Evolutionary conservation across 1,140 invertebrate species (phyloP).

Genomic region (Lamellibrachia luymesi): DNA sequence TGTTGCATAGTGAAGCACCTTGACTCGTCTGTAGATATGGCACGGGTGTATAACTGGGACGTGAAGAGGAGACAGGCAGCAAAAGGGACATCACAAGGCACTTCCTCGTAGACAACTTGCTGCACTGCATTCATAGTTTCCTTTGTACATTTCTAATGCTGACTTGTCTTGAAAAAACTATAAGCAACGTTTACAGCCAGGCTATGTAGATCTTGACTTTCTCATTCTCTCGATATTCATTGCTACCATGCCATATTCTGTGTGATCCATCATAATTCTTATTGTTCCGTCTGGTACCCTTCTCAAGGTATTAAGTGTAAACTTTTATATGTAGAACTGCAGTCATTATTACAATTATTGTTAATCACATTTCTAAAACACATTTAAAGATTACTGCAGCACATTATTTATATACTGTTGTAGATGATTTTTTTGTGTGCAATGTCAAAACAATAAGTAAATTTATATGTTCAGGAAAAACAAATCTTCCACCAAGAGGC

Average conservation of each 20-base stretch:
- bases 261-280: background rate
- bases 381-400: background rate
- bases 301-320: background rate
- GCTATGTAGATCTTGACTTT: background rate
- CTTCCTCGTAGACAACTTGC: background rate
- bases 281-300: background rate
- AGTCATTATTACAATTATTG: background rate
- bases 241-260: background rate
- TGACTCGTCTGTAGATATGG: conserved; percentile 64
- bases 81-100: background rate
- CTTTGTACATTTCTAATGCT: background rate
- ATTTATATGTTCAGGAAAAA: background rate
- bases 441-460: too few relatives aligned
- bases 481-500: background rate
- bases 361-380: too few relatives aligned
- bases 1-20: background rate
- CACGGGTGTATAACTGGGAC: conserved; percentile 90
- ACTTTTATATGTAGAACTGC: background rate
- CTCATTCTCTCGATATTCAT: background rate
- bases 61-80: conserved; percentile 76
- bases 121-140: background rate
- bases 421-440: too few relatives aligned
- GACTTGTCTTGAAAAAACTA: background rate
- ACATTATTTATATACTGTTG: background rate
- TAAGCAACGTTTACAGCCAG: background rate